Evolutionary conservation across 2,113 vertebrate genomes (phyloP).

Genomic region (Notiomystis cincta): DNA sequence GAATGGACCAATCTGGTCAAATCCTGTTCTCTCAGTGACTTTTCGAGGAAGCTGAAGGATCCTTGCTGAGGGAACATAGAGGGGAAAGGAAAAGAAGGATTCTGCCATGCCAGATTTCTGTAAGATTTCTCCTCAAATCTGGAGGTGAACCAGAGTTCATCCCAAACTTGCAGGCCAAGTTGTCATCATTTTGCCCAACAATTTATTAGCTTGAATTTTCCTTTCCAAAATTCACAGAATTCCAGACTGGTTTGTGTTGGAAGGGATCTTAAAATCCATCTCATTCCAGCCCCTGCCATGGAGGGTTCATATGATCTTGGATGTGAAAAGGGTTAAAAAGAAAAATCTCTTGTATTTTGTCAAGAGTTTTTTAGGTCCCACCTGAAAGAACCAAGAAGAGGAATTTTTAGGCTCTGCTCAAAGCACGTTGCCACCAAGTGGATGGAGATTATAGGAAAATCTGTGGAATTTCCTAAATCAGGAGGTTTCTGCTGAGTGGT

Average conservation of each 20-base stretch:
- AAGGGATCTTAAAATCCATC: neutral
- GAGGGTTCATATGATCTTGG: neutral
- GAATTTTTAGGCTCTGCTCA: neutral
- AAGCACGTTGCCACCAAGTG: neutral
- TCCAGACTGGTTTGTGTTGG: neutral
- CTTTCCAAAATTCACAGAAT: neutral
- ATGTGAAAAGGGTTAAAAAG: neutral
- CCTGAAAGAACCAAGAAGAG: neutral
- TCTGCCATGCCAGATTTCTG: slow-evolving; percentile 26
- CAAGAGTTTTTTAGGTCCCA: neutral
- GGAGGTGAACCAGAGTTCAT: neutral
- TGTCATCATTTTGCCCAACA: neutral
- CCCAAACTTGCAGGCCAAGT: neutral
- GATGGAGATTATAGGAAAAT: neutral
- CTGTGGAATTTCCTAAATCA: neutral
- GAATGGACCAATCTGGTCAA: slow-evolving; percentile 4
- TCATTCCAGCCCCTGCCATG: neutral
- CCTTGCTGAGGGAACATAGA: slow-evolving; percentile 10
- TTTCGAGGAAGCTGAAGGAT: slow-evolving; percentile 21
- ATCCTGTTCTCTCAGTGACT: slow-evolving; percentile 20
- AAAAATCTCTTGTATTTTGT: neutral
- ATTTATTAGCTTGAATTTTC: neutral
- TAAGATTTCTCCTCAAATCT: neutral
- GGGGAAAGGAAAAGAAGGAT: slow-evolving; percentile 47
- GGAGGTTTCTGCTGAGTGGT: neutral